A percentile compares a stretch with the other conserved stretches of the same genome.
Evolutionary conservation across 2,113 vertebrate genomes (phyloP).

Genomic region (Pollimyrus isidori): DNA sequence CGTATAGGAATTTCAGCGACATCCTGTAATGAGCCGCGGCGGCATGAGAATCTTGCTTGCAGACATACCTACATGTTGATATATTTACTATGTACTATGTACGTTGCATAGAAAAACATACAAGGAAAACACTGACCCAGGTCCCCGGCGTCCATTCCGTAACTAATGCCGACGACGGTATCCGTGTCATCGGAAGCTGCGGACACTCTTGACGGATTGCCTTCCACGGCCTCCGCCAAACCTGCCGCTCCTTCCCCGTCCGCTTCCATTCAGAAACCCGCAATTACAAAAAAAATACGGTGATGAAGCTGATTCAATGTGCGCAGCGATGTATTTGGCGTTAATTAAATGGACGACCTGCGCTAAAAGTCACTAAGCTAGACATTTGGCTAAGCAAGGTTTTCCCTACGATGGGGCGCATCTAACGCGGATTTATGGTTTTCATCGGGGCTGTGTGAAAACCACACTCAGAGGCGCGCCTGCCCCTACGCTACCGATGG

Average conservation of each 20-base stretch:
- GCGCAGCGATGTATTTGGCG: not conserved
- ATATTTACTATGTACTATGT: not conserved
- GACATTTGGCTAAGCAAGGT: not conserved
- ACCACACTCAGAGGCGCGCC: not conserved
- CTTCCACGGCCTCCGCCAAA: slow-evolving; percentile 24
- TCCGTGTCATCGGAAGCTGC: slow-evolving; percentile 33
- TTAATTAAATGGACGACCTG: not conserved
- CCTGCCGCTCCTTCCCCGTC: slow-evolving; percentile 27
- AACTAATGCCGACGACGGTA: slow-evolving; percentile 28
- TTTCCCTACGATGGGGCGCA: not conserved
- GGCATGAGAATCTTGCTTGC: not conserved
- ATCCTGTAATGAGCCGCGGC: not conserved
- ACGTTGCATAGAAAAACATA: not conserved
- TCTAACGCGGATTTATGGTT: not conserved
- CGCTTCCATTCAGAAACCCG: slow-evolving; percentile 9
- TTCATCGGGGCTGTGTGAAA: not conserved
- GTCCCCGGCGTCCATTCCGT: slow-evolving; percentile 31
- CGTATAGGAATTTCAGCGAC: not conserved
- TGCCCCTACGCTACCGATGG: not conserved
- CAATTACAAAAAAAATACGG: not conserved
- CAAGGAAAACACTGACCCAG: slow-evolving; percentile 6
- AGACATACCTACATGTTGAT: not conserved
- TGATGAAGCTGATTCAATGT: not conserved
- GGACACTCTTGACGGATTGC: slow-evolving; percentile 24
- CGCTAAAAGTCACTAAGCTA: not conserved